Percentiles rank a stretch among this genome's conserved stretches.
Evolutionary conservation across 2,888 invertebrate species (phyloP).

Genomic region (Lordiphosa fenestrarum): DNA sequence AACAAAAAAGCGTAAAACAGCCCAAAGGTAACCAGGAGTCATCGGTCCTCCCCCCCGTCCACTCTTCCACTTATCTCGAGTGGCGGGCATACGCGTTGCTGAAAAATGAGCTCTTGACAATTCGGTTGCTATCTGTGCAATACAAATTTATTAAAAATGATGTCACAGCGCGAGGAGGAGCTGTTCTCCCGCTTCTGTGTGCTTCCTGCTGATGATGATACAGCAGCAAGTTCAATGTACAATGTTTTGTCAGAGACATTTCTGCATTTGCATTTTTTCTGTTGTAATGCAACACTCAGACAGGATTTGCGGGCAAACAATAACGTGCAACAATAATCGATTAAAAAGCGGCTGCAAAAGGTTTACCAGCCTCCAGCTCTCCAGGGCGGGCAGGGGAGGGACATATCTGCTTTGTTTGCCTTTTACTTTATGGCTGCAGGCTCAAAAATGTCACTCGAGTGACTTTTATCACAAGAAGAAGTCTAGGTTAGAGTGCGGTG

Average conservation of each 20-base stretch:
- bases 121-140: conserved; percentile 40
- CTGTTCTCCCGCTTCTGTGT: no score
- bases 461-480: conserved; percentile 66
- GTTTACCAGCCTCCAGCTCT: background rate
- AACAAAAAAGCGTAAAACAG: conserved; percentile 49
- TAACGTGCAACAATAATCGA: conserved; percentile 62
- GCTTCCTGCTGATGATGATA: conserved; percentile 25
- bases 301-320: conserved; percentile 67
- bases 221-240: conserved; percentile 67
- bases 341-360: conserved; percentile 55
- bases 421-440: conserved; percentile 62
- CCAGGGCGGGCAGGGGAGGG: no score
- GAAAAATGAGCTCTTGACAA: conserved; percentile 39
- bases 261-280: conserved; percentile 42
- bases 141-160: conserved; percentile 55
- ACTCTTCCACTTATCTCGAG: background rate
- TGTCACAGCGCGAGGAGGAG: conserved; percentile 19
- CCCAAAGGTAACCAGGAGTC: conserved; percentile 39
- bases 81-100: conserved; percentile 11
- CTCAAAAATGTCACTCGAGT: conserved; percentile 75
- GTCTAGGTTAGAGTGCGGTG: conserved; percentile 9
- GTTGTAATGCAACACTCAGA: conserved; percentile 55
- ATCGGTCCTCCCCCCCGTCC: conserved; percentile 5
- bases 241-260: conserved; percentile 43
- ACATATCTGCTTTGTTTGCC: conserved; percentile 54